These are phyloP conservation scores for Caenorhabditis becei DNA, from an alignment of 2,888 invertebrate species.

Conservation along the genomic window DNA sequence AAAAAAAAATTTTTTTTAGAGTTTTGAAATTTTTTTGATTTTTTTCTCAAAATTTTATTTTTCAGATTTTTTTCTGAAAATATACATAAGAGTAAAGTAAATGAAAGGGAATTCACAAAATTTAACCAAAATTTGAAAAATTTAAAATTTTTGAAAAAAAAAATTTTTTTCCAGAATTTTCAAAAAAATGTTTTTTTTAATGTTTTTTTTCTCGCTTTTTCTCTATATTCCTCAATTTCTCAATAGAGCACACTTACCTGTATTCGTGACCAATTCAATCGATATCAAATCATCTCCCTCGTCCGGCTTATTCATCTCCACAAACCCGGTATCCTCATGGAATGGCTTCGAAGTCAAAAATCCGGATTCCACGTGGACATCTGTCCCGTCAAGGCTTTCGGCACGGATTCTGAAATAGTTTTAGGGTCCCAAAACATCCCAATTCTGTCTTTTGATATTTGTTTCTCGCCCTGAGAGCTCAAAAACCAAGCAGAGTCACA, in stretches of 20 bases:
- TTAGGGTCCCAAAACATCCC: too few species aligned
- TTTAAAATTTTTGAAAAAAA: too few species aligned
- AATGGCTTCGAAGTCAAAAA: constrained; percentile 78
- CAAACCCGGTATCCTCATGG: constrained; percentile 78
- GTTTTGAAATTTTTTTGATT: too few species aligned
- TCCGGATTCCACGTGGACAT: constrained; percentile 74
- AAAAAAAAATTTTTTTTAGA: too few species aligned
- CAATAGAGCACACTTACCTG: constrained; percentile 63
- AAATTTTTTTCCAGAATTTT: not conserved
- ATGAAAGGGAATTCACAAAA: too few species aligned
- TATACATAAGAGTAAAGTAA: too few species aligned
- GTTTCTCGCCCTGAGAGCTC: not conserved
- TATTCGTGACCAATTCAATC: constrained; percentile 77
- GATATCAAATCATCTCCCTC: constrained; percentile 75
- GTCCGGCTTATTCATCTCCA: constrained; percentile 72
- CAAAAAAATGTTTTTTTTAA: not conserved
- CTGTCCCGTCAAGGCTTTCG: constrained; percentile 68
- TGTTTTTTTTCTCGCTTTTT: not conserved
- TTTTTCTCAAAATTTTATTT: too few species aligned
- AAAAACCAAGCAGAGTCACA: not conserved
- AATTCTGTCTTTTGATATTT: too few species aligned
- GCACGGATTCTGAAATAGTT: constrained; percentile 60
- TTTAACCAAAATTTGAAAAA: too few species aligned
- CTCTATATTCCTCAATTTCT: not conserved
- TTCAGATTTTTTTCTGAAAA: too few species aligned